These are phyloP conservation scores for Nesogale talazaci DNA, from an alignment of 2,113 vertebrate species.

Conservation along the genomic window DNA sequence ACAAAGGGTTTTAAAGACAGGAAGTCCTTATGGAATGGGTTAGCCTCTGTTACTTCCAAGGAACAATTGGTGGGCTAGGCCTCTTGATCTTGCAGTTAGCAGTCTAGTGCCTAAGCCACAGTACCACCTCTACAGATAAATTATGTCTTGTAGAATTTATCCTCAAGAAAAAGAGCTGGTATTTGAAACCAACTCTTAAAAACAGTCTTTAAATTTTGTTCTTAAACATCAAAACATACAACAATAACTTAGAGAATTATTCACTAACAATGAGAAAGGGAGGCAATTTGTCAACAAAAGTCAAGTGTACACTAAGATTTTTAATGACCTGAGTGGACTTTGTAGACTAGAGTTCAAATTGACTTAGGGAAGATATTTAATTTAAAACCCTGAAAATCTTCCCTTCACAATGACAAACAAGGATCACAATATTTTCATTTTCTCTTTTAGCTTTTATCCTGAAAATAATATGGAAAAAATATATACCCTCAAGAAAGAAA, in stretches of 20 bases:
- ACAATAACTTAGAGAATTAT: neutral
- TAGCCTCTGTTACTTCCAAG: too few relatives aligned
- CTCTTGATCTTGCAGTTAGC: too few relatives aligned
- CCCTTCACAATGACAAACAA: neutral
- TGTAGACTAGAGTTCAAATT: neutral
- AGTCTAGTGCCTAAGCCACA: too few relatives aligned
- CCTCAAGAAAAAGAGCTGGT: constrained; percentile 1
- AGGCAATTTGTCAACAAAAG: neutral
- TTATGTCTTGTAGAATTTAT: neutral
- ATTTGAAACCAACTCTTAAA: neutral
- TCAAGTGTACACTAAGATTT: neutral
- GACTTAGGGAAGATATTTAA: neutral
- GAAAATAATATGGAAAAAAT: neutral
- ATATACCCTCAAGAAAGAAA: neutral
- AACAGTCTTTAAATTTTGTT: neutral
- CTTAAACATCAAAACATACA: constrained; percentile 16
- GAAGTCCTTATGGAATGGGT: too few relatives aligned
- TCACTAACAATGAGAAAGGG: neutral
- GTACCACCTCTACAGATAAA: neutral
- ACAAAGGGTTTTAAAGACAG: too few relatives aligned
- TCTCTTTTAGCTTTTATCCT: neutral
- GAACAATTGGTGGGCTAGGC: too few relatives aligned
- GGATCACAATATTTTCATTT: neutral
- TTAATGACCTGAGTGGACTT: neutral
- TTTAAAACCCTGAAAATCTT: constrained; percentile 7